Evolutionary conservation across 2,888 invertebrate genomes (phyloP), one percentile per base, ranked within the genome.

Genomic region (Nineta flava): DNA sequence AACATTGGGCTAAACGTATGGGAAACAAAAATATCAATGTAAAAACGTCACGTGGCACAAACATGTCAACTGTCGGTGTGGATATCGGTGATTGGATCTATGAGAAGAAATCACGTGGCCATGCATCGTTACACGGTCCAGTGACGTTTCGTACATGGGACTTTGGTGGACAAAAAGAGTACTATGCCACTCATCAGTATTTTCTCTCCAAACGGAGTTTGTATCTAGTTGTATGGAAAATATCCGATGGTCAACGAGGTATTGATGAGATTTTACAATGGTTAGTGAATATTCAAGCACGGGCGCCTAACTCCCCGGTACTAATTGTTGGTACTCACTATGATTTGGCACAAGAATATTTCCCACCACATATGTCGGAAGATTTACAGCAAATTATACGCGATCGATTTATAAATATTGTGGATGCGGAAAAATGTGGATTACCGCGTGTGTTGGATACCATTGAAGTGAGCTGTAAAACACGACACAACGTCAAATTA

Each of bases 171-270:
- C 97, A 96, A 70, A 83, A 85, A 62, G 97, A 99, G 78, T 82
- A 97, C 65, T 97, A 97, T 65, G 92, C 96, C 0, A 97, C 97
- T 0, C 97, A 97, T 73, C 96, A 97, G 65, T 99, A 99, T 67
- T 99, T 99, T 66, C 70, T 99, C 44, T 95, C 96, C 0, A 88
- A 93, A 52, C 76, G 97, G 12, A 93, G 95, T 55, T 70, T 99
- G 34, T 99, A 96, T 65, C 72, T 99, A 49, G 96, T 97, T 1
- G 79, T 96, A 3, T 99, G 97, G 96, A 80, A 83, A 57, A 87
- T 95, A 48, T 84, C 83, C 0, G 95, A 96, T 59, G 97, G 97
- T 0, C 79, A 90, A 61, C 77, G 78, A 56, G 97, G 95, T 0
- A 78, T 99, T 12, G 83, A 85, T 13, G 88, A 87, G 57, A 88